A percentile compares a stretch with the other conserved stretches of the same genome.
Conservation (phyloP, 2,797 vertebrate genomes). For the Galagoides demidoff region DNA sequence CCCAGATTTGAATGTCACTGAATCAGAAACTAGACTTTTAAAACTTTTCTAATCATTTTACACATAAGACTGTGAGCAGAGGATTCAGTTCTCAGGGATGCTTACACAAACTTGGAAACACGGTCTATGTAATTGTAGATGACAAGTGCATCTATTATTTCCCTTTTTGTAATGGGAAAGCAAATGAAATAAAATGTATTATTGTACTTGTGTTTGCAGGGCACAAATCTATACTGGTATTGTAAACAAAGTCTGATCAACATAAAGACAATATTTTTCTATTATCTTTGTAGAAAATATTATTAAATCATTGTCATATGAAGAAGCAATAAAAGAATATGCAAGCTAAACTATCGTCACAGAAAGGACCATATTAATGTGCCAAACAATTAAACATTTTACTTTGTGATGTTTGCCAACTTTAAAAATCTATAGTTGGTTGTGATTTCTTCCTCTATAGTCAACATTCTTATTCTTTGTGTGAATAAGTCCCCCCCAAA, state of each 20-base stretch:
- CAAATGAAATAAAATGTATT: not conserved
- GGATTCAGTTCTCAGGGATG: not conserved
- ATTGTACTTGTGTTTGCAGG: not conserved
- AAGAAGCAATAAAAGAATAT: not conserved
- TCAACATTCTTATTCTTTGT: not conserved
- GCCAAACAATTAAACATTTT: not conserved
- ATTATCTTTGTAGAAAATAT: conserved; percentile 29
- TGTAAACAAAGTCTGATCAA: conserved; percentile 30
- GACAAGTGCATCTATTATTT: not conserved
- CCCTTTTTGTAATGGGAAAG: not conserved
- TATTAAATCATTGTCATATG: not conserved
- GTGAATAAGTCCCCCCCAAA: not conserved
- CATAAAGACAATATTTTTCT: conserved; percentile 13
- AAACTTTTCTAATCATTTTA: not conserved
- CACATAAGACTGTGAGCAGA: not conserved
- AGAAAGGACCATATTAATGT: not conserved
- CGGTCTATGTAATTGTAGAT: not conserved
- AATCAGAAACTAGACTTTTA: not conserved
- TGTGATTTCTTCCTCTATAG: not conserved
- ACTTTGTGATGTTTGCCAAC: not conserved
- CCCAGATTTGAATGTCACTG: not conserved
- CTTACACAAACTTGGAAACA: not conserved
- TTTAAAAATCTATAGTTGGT: conserved; percentile 7
- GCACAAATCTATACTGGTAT: not conserved
- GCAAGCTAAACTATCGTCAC: not conserved